Evolutionary conservation across 2,888 invertebrate species (phyloP).

Genomic region (Tetranychus truncatus): DNA sequence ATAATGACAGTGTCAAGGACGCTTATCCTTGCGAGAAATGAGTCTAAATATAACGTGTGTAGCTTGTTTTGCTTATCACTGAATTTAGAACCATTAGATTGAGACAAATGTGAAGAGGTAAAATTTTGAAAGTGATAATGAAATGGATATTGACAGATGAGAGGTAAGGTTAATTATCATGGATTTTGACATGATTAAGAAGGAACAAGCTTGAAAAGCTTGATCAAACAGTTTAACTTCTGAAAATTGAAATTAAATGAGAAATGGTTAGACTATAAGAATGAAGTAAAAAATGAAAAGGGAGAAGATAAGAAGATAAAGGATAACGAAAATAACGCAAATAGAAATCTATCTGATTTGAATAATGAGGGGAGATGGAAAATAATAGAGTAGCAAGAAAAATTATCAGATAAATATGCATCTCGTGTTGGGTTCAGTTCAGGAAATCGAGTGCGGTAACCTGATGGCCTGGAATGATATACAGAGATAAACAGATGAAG

Average conservation of each 20-base stretch:
- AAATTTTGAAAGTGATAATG: too few relatives aligned
- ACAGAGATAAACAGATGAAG: neutral
- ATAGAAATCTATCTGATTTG: neutral
- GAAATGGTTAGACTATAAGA: neutral
- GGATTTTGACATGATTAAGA: too few relatives aligned
- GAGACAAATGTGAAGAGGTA: too few relatives aligned
- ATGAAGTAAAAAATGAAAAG: neutral
- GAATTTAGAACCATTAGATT: too few relatives aligned
- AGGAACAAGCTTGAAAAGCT: too few relatives aligned
- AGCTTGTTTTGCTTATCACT: too few relatives aligned
- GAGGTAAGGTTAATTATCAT: too few relatives aligned
- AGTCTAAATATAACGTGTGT: too few relatives aligned
- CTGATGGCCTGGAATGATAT: constrained; percentile 9
- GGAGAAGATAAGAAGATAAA: neutral
- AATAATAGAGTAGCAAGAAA: neutral
- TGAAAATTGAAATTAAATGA: neutral
- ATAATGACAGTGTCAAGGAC: too few relatives aligned
- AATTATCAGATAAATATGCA: neutral
- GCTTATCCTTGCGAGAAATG: too few relatives aligned
- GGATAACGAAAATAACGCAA: neutral
- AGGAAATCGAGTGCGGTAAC: neutral
- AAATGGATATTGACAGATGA: too few relatives aligned
- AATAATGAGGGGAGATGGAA: neutral
- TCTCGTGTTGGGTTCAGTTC: neutral
- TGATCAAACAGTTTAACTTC: neutral